A percentile compares a stretch with the other conserved stretches of the same genome.
Conservation (phyloP, 2,113 vertebrate genomes). For the Pogona vitticeps region DNA sequence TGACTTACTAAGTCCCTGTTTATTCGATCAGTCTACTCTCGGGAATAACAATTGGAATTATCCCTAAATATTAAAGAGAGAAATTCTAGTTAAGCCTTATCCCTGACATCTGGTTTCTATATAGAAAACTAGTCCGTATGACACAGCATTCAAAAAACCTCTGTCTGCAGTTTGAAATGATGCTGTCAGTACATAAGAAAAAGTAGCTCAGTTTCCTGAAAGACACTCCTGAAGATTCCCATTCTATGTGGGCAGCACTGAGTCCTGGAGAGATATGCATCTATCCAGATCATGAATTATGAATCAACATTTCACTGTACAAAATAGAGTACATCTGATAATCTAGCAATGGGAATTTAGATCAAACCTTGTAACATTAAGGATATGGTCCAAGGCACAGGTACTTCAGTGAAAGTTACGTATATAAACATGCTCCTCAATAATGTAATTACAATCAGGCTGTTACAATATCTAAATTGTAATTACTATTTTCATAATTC, state of each 20-base stretch:
- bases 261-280: neutral
- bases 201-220: neutral
- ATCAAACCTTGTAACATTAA: neutral
- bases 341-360: constrained; percentile 18
- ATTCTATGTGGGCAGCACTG: neutral
- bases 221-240: neutral
- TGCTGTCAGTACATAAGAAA: neutral
- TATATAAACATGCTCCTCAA: neutral
- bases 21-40: too few relatives aligned
- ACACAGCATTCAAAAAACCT: too few relatives aligned
- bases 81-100: too few relatives aligned
- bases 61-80: too few relatives aligned
- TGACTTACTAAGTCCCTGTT: too few relatives aligned
- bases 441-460: neutral
- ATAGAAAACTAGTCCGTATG: too few relatives aligned
- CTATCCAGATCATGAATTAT: neutral
- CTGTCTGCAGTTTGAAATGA: neutral
- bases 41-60: too few relatives aligned
- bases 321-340: constrained; percentile 5
- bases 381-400: neutral
- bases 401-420: neutral
- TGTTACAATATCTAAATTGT: neutral
- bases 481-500: neutral
- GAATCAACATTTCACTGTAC: neutral
- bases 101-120: too few relatives aligned